Base-by-base conservation (phyloP, 2,888 invertebrate genomes). In the Galerucella calmariensis region DNA sequence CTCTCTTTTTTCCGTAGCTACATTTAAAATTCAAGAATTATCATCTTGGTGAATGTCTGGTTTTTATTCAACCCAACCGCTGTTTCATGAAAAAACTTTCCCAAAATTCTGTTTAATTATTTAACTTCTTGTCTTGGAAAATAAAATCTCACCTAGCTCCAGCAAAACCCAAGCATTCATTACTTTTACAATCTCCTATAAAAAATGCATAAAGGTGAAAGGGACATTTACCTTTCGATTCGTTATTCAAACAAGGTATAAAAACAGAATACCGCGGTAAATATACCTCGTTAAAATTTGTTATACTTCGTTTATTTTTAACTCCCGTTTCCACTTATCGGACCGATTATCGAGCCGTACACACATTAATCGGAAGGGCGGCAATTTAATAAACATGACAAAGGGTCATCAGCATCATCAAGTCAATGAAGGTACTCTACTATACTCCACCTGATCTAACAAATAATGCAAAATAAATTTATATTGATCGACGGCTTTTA, bases 321-420 rank as follows among this genome's bases (percentile, higher is more conserved):
- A 76, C 78, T 75, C 67, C 24, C 46, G 63, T 63, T 76, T 67
- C 72, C 67, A 78, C 69, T 77, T 74, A 76, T 71, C 69, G 65
- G 77, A 74, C 79, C 82, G 80, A 79, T 79, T 82, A 82, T 81
- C 75, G 79, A 81, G 78, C 79, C 74, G 77, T 78, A 80, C 76
- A 77, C 79, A 79, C 35, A 59, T 78, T 76, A 79, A 78, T 79
- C 81, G 79, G 79, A 75, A 79, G 80, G n/a, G 65, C 35, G 63
- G 70, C 63, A 68, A 68, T 80, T 78, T 81, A 81, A 82, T 82
- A 81, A 81, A 83, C 82, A 82, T 84, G 83, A 84, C 83, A 84
- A 84, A 84, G 84, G 83, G 84, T 84, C 84, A 84, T 83, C 83
- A 83, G 80, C 82, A 82, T 79, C 79, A 79, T 78, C 79, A 80